Conservation (phyloP, 53 echinoderm and acorn worm species). For the Hippasteria phrygiana region DNA sequence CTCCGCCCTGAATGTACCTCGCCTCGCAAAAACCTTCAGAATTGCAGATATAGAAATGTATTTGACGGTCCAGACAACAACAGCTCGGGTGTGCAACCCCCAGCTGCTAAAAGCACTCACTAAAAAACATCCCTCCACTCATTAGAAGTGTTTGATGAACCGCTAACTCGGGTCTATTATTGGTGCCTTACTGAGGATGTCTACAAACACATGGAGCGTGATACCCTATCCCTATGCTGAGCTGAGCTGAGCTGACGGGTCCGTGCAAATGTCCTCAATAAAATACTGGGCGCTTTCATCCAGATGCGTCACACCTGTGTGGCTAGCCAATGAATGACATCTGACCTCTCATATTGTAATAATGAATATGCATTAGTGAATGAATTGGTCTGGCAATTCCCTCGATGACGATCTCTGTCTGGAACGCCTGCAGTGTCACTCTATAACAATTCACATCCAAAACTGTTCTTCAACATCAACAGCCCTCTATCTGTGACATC, state of each 20-base stretch:
- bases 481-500: no score
- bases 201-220: background rate
- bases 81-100: background rate
- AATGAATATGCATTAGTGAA: no score
- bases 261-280: background rate
- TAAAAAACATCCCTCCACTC: conserved; percentile 13
- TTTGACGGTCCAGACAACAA: background rate
- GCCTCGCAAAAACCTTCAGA: background rate
- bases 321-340: conserved; percentile 7
- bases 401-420: no score
- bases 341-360: background rate
- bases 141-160: conserved; percentile 16
- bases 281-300: background rate
- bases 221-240: background rate
- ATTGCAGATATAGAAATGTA: conserved; percentile 1
- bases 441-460: no score
- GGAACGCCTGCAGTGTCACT: no score
- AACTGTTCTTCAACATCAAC: no score
- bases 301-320: background rate
- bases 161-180: background rate
- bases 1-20: background rate
- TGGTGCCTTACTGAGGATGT: background rate
- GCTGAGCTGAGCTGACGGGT: background rate
- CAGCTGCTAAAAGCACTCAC: conserved; percentile 38
- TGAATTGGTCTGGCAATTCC: no score